Evolutionary conservation across 1,140 invertebrate genomes (phyloP).

Genomic region (Drosophila kepulauana): DNA sequence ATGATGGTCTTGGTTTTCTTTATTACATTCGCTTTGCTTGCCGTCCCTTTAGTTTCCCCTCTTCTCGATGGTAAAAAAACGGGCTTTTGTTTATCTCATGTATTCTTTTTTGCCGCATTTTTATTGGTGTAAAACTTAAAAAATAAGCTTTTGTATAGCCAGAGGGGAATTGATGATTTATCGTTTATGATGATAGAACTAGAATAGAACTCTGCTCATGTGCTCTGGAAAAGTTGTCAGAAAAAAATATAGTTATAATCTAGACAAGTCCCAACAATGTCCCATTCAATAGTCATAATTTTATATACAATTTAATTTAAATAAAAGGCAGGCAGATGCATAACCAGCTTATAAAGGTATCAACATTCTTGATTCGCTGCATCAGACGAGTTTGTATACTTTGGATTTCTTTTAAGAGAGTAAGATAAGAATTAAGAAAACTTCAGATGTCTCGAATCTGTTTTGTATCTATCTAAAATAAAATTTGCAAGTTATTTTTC

Average conservation of each 20-base stretch:
- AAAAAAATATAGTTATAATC: conserved; percentile 50
- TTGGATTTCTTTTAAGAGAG: too few relatives aligned
- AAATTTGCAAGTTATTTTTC: too few relatives aligned
- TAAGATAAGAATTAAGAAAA: too few relatives aligned
- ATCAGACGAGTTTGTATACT: too few relatives aligned
- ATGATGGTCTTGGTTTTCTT: conserved; percentile 74
- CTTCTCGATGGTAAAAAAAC: conserved; percentile 36
- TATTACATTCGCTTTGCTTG: conserved; percentile 62
- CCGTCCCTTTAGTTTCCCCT: conserved; percentile 14
- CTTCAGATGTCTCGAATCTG: too few relatives aligned
- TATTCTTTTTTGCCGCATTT: conserved; percentile 13
- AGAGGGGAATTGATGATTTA: conserved; percentile 68
- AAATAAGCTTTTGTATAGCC: conserved; percentile 58
- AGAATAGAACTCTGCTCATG: conserved; percentile 27
- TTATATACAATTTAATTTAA: too few relatives aligned
- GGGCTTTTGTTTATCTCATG: conserved; percentile 47
- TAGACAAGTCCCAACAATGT: conserved; percentile 43
- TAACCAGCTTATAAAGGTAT: too few relatives aligned
- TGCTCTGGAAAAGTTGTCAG: conserved; percentile 29
- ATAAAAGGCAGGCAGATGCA: too few relatives aligned
- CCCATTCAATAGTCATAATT: conserved; percentile 2
- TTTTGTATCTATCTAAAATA: too few relatives aligned
- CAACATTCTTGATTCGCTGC: too few relatives aligned
- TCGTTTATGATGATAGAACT: conserved; percentile 62
- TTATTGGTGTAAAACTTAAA: conserved; percentile 52